Evolutionary conservation across 2,888 invertebrate genomes (phyloP), one percentile per base, ranked within the genome.

Genomic region (Lasioglossum morio): DNA sequence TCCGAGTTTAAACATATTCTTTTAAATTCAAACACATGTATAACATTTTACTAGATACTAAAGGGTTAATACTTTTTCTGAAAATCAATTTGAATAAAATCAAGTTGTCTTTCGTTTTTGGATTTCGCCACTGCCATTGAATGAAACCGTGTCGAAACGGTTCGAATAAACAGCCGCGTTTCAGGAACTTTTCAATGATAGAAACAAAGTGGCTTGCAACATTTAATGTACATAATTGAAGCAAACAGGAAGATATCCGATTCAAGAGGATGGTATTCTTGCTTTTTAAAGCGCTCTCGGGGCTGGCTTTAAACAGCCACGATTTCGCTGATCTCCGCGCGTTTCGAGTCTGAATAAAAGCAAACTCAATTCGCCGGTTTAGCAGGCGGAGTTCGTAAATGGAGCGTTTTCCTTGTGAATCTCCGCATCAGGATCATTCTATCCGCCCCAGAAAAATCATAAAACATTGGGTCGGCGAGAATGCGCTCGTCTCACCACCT

Each of bases 401-500:
- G 81, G 76, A 46, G 74, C 70, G 37, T 77, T 79, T 63, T 66
- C 72, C 79, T 77, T 53, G 72, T 40, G 79, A 70, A 82, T 82
- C 79, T 48, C 43, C 70, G 70, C 60, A 53, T 63, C 77, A 16
- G 16, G 40, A 48, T 73, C 79, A 72, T 81, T 77, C 77, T 69
- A 69, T 81, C 57, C 73, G 57, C 79, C 74, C 63, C 46, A 75
- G 79, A 69, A 83, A 84, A 86, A 85, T 84, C 85, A 88, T 89
- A 84, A 86, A 70, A 70, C 86, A 84, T 73, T 76, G 48, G 74
- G 69, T 78, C 77, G 70, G 34, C 37, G 80, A 66, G 82, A 79
- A 89, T 86, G 85, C 84, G 86, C 85, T 89, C 83, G 83, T 89
- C 87, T 89, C 89, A 86, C 82, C 81, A 79, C 46, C 73, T 70